Evolutionary conservation across 2,888 invertebrate species (phyloP).

Genomic region (Cataglyphis altisquamis): DNA sequence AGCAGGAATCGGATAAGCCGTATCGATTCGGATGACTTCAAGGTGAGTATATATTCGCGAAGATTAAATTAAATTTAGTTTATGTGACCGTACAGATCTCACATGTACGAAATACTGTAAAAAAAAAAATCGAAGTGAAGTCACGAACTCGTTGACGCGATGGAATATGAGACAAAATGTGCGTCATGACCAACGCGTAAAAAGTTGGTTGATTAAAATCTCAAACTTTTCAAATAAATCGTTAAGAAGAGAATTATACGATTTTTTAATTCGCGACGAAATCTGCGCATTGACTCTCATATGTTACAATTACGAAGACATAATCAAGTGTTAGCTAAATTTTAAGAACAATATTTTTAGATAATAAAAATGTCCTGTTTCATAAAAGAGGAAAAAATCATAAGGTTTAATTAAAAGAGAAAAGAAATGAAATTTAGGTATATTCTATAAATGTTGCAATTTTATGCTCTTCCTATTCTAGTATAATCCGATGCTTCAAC

Average conservation of each 20-base stretch:
- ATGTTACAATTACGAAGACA: neutral
- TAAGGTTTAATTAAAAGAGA: neutral
- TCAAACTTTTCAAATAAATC: conserved; percentile 58
- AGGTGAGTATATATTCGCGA: conserved; percentile 87
- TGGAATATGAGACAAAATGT: neutral
- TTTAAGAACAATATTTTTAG: neutral
- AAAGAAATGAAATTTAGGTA: neutral
- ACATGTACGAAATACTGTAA: neutral
- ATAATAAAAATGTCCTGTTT: neutral
- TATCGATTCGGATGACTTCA: conserved; percentile 92
- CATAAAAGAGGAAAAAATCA: neutral
- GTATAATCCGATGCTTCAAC: conserved; percentile 89
- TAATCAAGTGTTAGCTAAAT: neutral
- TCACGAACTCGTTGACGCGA: neutral
- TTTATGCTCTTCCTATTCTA: conserved; percentile 79
- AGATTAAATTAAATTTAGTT: neutral
- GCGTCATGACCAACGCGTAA: conserved; percentile 48
- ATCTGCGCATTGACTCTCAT: conserved; percentile 6
- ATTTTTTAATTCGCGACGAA: neutral
- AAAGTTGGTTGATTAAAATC: conserved; percentile 57
- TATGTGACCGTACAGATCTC: neutral
- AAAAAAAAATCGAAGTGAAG: neutral
- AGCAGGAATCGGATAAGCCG: conserved; percentile 93
- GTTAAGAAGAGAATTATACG: conserved; percentile 33
- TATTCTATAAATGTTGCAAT: neutral